A percentile compares a stretch with the other conserved stretches of the same genome.
Evolutionary conservation across 2,888 invertebrate species (phyloP).

Genomic region (Pantelozetes paolii): DNA sequence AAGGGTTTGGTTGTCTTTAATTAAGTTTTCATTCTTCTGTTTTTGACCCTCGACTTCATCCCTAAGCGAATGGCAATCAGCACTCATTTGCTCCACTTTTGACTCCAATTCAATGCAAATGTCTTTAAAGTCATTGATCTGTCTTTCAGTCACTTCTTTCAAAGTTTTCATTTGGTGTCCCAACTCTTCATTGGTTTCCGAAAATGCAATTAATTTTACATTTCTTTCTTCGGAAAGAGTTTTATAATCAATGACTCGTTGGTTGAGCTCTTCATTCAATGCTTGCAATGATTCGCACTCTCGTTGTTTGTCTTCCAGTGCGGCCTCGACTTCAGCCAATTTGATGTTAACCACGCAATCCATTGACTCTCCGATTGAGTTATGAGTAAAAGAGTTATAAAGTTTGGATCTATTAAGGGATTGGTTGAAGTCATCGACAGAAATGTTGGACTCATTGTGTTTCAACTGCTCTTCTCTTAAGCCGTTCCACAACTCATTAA

Average conservation of each 20-base stretch:
- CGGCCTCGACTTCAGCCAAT: background rate
- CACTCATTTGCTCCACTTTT: background rate
- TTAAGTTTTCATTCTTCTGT: background rate
- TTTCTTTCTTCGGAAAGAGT: too few species aligned
- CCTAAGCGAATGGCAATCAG: background rate
- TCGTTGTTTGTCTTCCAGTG: background rate
- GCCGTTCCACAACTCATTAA: background rate
- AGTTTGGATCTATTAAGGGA: background rate
- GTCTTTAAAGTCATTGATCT: background rate
- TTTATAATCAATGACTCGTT: too few species aligned
- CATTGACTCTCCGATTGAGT: background rate
- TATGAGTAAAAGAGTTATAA: background rate
- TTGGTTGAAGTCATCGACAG: conserved; percentile 1
- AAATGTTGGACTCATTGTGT: background rate
- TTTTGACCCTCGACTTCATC: background rate
- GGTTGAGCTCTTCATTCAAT: background rate
- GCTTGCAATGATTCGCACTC: background rate
- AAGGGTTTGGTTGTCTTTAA: background rate
- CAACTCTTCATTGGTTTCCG: background rate
- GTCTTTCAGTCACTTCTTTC: too few species aligned
- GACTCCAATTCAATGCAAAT: background rate
- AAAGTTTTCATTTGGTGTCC: too few species aligned
- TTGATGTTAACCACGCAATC: conserved; percentile 1
- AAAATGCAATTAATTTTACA: too few species aligned
- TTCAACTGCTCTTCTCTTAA: background rate